Evolutionary conservation across 2,888 invertebrate species (phyloP).

Genomic region (Harpagoxenus sublaevis): DNA sequence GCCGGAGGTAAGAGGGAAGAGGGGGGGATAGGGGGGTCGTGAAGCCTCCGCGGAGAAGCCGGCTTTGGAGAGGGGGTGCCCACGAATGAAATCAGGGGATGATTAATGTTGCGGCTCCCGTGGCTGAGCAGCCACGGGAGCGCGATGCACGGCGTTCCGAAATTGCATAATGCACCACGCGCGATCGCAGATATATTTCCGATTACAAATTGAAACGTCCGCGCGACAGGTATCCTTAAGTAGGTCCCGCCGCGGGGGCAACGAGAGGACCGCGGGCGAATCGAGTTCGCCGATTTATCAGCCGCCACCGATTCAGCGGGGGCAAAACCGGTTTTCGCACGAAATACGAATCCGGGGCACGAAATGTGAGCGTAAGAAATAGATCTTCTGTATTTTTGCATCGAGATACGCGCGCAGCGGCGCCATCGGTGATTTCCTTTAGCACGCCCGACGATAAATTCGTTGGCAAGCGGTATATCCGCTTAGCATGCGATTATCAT

Average conservation of each 20-base stretch:
- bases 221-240: constrained; percentile 57
- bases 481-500: constrained; percentile 34
- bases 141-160: constrained; percentile 18
- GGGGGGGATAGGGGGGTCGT: background rate
- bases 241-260: constrained; percentile 57
- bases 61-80: constrained; percentile 41
- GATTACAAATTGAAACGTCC: constrained; percentile 76
- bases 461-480: constrained; percentile 16
- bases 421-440: constrained; percentile 2
- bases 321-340: constrained; percentile 65
- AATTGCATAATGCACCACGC: constrained; percentile 56
- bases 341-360: constrained; percentile 49
- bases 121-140: background rate
- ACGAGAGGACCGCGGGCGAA: constrained; percentile 24
- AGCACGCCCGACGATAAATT: constrained; percentile 23
- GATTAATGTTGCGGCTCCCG: constrained; percentile 59
- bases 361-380: constrained; percentile 37
- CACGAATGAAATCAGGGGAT: constrained; percentile 60
- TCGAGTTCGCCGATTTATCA: constrained; percentile 65
- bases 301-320: constrained; percentile 40
- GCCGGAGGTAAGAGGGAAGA: background rate
- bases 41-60: constrained; percentile 46
- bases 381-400: constrained; percentile 48
- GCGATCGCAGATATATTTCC: constrained; percentile 64
- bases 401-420: constrained; percentile 14